Evolutionary conservation across 2,888 invertebrate species (phyloP), one percentile per base, ranked within the genome.

Genomic region (Drepanosiphum platanoidis): DNA sequence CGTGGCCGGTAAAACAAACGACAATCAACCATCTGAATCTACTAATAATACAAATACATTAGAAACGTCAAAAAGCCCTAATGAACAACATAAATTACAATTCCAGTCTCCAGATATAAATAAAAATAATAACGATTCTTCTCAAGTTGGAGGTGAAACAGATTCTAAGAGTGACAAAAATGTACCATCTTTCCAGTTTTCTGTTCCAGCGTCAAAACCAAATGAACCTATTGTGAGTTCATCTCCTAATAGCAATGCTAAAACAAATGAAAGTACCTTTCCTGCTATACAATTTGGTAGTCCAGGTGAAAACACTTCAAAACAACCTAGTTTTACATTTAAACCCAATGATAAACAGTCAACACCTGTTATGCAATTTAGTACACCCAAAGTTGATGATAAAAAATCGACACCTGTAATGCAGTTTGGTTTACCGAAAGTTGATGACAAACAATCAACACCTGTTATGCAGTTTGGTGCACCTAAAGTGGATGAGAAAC

Each of bases 401-500:
- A 71, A 71, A 71, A 18, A 36, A 39, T 42, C 36, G 9, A 71
- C 34, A 39, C 42, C 61, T 27, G 27, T 58, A 34, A 8, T 61
- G 0, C 71, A 71, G 11, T 71, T 39, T 71, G 71, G 71, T 36
- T 8, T n/a, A 34, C 46, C 80, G 1, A 80, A 80, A 27, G n/a
- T 27, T 18, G 66, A 79, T 66, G 46, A 79, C n/a, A 79, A 79
- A 9, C 39, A 42, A 39, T 42, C 32, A 32, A 64, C 77, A 27
- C 66, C 66, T 66, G 15, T 79, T 22, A 66, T 79, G 66, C 79
- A 79, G 32, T 79, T 79, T 79, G 78, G 64, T 1, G 32, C 2
- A 1, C 15, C 58, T 3, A 74, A 74, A 74, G 2, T 3, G 4
- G 27, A 61, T 61, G 58, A 61, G 0, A 77, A 61, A 13, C 52